Percentiles rank a stretch among this genome's conserved stretches.
Evolutionary conservation across 1,140 invertebrate species (phyloP).

Genomic region (Heliconius eleuchia): DNA sequence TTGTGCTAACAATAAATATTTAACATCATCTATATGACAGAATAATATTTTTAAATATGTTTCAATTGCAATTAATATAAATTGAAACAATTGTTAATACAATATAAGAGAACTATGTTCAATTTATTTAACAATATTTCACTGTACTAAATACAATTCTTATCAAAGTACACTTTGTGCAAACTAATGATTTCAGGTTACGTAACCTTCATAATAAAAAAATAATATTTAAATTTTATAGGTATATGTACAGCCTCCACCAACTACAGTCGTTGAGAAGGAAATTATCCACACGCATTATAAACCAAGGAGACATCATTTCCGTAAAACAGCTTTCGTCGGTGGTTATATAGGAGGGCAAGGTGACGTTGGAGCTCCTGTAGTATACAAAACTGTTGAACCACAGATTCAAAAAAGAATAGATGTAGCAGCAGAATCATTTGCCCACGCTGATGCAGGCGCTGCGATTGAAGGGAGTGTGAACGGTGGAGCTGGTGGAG

Average conservation of each 20-base stretch:
- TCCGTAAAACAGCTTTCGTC: slow-evolving; percentile 58
- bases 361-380: slow-evolving; percentile 39
- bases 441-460: slow-evolving; percentile 41
- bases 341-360: slow-evolving; percentile 57
- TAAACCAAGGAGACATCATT: slow-evolving; percentile 57
- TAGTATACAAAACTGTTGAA: slow-evolving; percentile 40
- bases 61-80: no score
- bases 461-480: slow-evolving; percentile 38
- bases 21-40: neutral
- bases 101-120: neutral
- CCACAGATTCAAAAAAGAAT: slow-evolving; percentile 60
- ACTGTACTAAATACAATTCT: neutral
- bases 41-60: neutral
- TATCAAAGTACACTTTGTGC: neutral
- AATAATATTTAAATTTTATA: slow-evolving; percentile 33
- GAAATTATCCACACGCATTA: slow-evolving; percentile 53
- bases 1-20: neutral
- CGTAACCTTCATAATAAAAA: neutral
- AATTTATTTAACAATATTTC: neutral
- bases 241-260: slow-evolving; percentile 53
- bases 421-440: slow-evolving; percentile 55
- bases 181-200: neutral
- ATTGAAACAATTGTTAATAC: neutral
- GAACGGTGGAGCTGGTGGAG: slow-evolving; percentile 35
- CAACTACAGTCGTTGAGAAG: slow-evolving; percentile 55